Evolutionary conservation across 2,888 invertebrate genomes (phyloP).

Genomic region (Aphrophora alni): DNA sequence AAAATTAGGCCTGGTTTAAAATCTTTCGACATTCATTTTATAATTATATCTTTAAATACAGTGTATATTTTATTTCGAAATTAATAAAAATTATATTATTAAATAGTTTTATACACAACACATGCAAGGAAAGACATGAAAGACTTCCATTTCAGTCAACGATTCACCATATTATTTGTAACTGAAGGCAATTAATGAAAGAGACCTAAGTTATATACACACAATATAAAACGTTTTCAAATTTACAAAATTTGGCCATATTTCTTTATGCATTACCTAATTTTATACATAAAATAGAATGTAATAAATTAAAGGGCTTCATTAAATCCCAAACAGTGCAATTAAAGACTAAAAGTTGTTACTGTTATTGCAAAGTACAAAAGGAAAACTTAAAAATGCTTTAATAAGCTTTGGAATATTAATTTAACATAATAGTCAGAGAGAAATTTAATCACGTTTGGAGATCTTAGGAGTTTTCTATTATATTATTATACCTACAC

Average conservation of each 20-base stretch:
- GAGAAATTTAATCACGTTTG: no score
- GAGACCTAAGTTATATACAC: background rate
- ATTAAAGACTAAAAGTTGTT: background rate
- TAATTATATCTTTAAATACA: background rate
- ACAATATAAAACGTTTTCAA: background rate
- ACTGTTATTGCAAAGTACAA: no score
- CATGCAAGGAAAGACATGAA: background rate
- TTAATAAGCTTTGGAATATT: no score
- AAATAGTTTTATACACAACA: background rate
- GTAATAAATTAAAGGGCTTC: background rate
- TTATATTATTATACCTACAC: no score
- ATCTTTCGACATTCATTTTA: background rate
- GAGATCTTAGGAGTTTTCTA: no score
- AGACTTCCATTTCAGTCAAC: background rate
- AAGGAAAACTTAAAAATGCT: no score
- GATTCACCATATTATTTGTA: background rate
- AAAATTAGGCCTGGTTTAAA: conserved; percentile 9
- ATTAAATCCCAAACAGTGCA: background rate
- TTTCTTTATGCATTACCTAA: background rate
- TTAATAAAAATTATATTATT: background rate
- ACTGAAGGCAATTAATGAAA: background rate
- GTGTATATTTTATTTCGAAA: background rate
- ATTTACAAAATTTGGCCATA: background rate
- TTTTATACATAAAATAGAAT: background rate
- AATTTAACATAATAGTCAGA: no score